These are phyloP conservation scores for Cosmia pyralina DNA, from an alignment of 2,888 invertebrate genomes.

Conservation along the genomic window DNA sequence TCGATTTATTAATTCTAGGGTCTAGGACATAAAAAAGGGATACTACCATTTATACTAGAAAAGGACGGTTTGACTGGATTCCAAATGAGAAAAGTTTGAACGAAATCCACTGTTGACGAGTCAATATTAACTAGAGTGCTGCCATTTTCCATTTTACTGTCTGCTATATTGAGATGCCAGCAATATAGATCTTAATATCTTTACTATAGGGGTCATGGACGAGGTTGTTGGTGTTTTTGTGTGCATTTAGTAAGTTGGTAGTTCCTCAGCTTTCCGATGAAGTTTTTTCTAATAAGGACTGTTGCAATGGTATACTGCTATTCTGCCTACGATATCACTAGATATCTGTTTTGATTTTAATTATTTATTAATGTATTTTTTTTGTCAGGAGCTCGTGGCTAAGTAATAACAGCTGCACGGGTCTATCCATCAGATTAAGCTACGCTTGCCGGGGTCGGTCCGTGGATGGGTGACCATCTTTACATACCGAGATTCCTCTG, in stretches of 20 bases:
- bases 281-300: constrained; percentile 86
- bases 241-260: constrained; percentile 48
- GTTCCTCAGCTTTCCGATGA: constrained; percentile 78
- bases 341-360: constrained; percentile 20
- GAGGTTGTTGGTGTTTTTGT: not conserved
- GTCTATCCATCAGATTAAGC: too few species aligned
- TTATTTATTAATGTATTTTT: constrained; percentile 20
- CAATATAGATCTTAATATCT: constrained; percentile 33
- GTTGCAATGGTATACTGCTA: constrained; percentile 69
- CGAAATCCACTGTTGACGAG: constrained; percentile 86
- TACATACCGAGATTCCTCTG: too few species aligned
- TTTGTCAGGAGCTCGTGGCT: too few species aligned
- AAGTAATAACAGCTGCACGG: too few species aligned
- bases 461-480: too few species aligned
- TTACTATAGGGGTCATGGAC: constrained; percentile 4
- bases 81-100: constrained; percentile 89
- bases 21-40: constrained; percentile 64
- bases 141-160: constrained; percentile 68
- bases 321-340: constrained; percentile 48
- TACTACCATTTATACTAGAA: constrained; percentile 62
- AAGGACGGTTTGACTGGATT: constrained; percentile 78
- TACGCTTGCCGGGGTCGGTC: too few species aligned
- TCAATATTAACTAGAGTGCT: constrained; percentile 87
- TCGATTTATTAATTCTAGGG: constrained; percentile 39
- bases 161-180: constrained; percentile 13